A percentile compares a stretch with the other conserved stretches of the same genome.
Conservation (phyloP, 2,888 invertebrate species). For the Adineta ricciae region DNA sequence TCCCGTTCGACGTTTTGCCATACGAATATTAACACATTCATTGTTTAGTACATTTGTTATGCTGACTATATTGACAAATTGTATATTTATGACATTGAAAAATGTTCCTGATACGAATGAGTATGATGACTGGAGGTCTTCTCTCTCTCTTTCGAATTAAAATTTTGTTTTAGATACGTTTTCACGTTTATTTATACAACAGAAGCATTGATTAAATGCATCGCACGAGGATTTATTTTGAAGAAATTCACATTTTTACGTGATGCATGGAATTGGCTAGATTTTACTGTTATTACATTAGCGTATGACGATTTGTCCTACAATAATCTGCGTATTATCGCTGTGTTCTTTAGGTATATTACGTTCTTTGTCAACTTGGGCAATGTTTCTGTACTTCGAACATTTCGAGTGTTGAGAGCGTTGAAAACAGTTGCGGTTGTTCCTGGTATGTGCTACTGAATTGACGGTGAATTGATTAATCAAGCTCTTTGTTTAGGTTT, state of each 20-base stretch:
- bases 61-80: slow-evolving; percentile 93
- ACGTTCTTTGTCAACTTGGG: slow-evolving; percentile 97
- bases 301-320: too few species aligned
- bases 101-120: slow-evolving; percentile 82
- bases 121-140: too few species aligned
- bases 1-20: slow-evolving; percentile 89
- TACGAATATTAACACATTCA: slow-evolving; percentile 94
- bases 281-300: slow-evolving; percentile 99
- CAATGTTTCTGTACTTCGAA: slow-evolving; percentile 96
- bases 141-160: not conserved
- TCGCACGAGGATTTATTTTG: slow-evolving; percentile 97
- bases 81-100: slow-evolving; percentile 80
- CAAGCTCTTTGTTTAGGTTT: slow-evolving; percentile 60
- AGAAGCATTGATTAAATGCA: slow-evolving; percentile 96
- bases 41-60: slow-evolving; percentile 94
- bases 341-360: slow-evolving; percentile 68
- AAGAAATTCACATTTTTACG: slow-evolving; percentile 99
- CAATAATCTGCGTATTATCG: too few species aligned
- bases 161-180: slow-evolving; percentile 74
- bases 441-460: slow-evolving; percentile 65
- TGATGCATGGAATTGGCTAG: slow-evolving; percentile 99
- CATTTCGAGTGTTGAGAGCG: slow-evolving; percentile 95
- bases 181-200: slow-evolving; percentile 99
- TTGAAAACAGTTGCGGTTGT: slow-evolving; percentile 98
- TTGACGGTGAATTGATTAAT: not conserved